Conservation (phyloP, 1,140 invertebrate species). For the Monomorium pharaonis region DNA sequence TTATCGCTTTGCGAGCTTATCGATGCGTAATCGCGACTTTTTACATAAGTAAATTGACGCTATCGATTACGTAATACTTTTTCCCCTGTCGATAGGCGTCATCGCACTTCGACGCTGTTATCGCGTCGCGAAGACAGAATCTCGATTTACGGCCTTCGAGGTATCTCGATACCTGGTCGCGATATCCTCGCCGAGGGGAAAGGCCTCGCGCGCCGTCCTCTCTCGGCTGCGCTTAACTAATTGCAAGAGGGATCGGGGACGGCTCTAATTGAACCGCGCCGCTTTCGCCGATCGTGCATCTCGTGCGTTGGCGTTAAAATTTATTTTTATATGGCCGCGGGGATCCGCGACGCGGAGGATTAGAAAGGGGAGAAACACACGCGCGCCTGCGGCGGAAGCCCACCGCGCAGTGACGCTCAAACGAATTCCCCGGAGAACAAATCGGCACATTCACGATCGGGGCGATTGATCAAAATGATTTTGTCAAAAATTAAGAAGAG, state of each 20-base stretch:
- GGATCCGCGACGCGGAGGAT: constrained; percentile 20
- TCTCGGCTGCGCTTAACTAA: background rate
- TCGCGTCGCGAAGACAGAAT: background rate
- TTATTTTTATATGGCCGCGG: constrained; percentile 35
- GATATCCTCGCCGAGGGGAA: background rate
- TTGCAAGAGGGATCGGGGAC: background rate
- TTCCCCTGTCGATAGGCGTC: background rate
- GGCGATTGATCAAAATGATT: no score
- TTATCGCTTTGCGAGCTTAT: background rate
- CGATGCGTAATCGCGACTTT: background rate
- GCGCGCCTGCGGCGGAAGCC: constrained; percentile 32
- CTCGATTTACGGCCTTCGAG: no score
- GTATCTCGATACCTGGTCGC: background rate
- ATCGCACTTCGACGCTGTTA: background rate
- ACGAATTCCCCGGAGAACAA: background rate
- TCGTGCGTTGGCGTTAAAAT: constrained; percentile 33
- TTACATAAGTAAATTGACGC: background rate
- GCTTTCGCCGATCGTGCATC: background rate
- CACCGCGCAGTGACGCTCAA: constrained; percentile 30
- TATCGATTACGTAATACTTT: background rate
- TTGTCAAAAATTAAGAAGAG: no score
- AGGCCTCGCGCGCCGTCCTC: background rate
- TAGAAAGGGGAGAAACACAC: constrained; percentile 50
- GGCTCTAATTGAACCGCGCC: background rate
- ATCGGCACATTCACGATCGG: no score